phyloP scores from a whole-genome alignment of 2,888 invertebrate genomes.

The Endotricha flammealis region DNA sequence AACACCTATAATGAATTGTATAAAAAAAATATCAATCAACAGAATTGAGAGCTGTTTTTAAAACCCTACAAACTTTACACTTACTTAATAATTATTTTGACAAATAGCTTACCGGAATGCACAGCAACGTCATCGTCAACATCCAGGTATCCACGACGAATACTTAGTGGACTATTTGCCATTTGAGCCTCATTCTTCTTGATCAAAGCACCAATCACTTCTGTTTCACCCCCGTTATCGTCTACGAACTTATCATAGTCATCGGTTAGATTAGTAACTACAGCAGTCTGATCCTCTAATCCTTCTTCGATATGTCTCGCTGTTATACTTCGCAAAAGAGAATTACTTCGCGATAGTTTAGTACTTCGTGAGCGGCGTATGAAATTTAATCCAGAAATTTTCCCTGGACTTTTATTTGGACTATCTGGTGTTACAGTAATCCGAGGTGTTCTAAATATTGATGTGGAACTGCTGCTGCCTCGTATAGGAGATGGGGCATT shows the following conservation, averaged over 20 bases:
- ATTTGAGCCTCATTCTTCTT: conserved; percentile 65
- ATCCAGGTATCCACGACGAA: conserved; percentile 69
- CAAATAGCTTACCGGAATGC: conserved; percentile 83
- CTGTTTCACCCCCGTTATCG: conserved; percentile 60
- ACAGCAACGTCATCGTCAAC: conserved; percentile 83
- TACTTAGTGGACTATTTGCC: conserved; percentile 65
- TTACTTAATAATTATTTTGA: too few relatives aligned
- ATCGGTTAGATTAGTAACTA: conserved; percentile 60
- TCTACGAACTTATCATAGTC: conserved; percentile 62
- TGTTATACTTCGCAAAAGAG: conserved; percentile 78
- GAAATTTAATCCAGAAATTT: conserved; percentile 76
- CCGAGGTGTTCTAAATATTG: conserved; percentile 64
- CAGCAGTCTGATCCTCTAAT: conserved; percentile 49
- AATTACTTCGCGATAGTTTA: conserved; percentile 83
- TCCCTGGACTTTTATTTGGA: conserved; percentile 75
- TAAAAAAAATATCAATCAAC: too few relatives aligned
- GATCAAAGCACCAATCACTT: conserved; percentile 66
- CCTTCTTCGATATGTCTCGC: conserved; percentile 69
- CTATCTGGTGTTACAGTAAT: conserved; percentile 70
- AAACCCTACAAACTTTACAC: too few relatives aligned
- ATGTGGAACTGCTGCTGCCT: conserved; percentile 66
- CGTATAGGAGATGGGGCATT: conserved; percentile 64
- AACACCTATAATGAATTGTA: too few relatives aligned
- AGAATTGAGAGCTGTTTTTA: too few relatives aligned
- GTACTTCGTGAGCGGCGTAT: conserved; percentile 86